phyloP scores from a whole-genome alignment of 2,888 invertebrate species.

The Iselma pallidipennis region DNA sequence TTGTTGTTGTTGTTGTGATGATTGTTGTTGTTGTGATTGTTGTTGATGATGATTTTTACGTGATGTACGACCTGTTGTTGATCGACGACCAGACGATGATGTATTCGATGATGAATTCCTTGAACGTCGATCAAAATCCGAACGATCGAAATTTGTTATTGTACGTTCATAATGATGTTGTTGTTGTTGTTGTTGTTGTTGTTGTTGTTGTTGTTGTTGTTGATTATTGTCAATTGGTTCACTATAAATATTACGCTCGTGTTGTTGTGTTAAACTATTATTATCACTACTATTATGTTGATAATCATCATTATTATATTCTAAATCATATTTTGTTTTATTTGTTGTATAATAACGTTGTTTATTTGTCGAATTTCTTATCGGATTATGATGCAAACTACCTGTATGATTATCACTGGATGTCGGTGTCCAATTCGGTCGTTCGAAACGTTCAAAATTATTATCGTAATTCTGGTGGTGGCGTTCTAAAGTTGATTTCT shows the following conservation, averaged over 20 bases:
- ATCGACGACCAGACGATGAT: slow-evolving; percentile 43
- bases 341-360: background rate
- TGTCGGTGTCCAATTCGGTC: slow-evolving; percentile 56
- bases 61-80: slow-evolving; percentile 44
- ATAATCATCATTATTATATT: slow-evolving; percentile 50
- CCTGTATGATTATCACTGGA: too few species aligned
- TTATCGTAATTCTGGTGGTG: slow-evolving; percentile 65
- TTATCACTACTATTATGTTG: slow-evolving; percentile 48
- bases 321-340: slow-evolving; percentile 51
- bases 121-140: slow-evolving; percentile 57
- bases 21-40: background rate
- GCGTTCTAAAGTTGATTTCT: slow-evolving; percentile 66
- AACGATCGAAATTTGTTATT: slow-evolving; percentile 68
- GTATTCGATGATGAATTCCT: slow-evolving; percentile 52
- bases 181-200: slow-evolving; percentile 57
- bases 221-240: slow-evolving; percentile 52
- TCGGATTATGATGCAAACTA: too few species aligned
- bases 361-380: background rate
- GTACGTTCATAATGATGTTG: too few species aligned
- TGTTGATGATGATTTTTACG: background rate
- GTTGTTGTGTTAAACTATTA: slow-evolving; percentile 50
- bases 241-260: slow-evolving; percentile 59
- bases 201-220: slow-evolving; percentile 54
- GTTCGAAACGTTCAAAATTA: slow-evolving; percentile 59
- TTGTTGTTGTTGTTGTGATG: background rate